Conservation (phyloP, 1,140 invertebrate species). For the Cyclargus thomasi region DNA sequence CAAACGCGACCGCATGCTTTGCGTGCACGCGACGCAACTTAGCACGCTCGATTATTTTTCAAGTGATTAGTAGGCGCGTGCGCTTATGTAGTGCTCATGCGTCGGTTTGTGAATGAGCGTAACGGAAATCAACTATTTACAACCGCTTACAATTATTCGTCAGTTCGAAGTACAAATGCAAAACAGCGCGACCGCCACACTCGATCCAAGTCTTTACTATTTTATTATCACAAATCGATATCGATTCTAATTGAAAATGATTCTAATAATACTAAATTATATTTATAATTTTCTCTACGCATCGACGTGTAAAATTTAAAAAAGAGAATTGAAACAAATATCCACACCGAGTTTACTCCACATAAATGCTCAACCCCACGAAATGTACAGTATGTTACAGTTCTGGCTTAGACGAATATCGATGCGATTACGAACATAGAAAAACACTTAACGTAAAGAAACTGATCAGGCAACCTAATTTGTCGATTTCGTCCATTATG, state of each 20-base stretch:
- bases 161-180: constrained; percentile 13
- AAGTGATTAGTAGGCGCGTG: neutral
- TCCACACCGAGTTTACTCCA: constrained; percentile 23
- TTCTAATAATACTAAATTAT: constrained; percentile 14
- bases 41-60: neutral
- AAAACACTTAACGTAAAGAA: constrained; percentile 24
- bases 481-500: too few species aligned
- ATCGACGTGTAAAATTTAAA: neutral
- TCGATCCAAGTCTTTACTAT: constrained; percentile 1
- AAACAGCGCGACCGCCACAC: neutral
- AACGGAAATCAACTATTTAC: neutral
- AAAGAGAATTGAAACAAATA: constrained; percentile 19
- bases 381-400: constrained; percentile 18
- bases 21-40: neutral
- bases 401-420: neutral
- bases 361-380: constrained; percentile 56
- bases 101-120: constrained; percentile 13
- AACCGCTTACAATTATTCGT: constrained; percentile 4
- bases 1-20: neutral
- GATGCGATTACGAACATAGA: neutral
- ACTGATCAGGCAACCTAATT: neutral
- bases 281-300: neutral
- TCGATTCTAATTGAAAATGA: constrained; percentile 8
- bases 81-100: neutral
- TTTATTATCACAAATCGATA: constrained; percentile 15